Evolutionary conservation across 2,888 invertebrate genomes (phyloP).

Genomic region (Pseudococcus jackbeardsleyi): DNA sequence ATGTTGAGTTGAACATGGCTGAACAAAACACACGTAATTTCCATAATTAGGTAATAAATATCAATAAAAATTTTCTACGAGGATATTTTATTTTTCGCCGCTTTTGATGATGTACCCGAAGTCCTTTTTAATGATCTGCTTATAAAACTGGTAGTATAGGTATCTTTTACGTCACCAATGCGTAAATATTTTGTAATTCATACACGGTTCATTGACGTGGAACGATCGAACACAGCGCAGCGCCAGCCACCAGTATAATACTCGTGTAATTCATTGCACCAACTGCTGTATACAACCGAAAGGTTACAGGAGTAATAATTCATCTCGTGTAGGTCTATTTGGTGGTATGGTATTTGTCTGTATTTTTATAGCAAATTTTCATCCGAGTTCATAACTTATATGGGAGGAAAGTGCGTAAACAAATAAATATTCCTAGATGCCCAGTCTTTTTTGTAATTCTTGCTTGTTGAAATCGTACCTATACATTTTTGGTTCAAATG

Average conservation of each 20-base stretch:
- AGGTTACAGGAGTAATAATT: conserved; percentile 6
- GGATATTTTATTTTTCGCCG: not conserved
- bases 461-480: no score
- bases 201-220: conserved; percentile 15
- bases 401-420: no score
- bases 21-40: not conserved
- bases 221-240: not conserved
- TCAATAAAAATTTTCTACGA: not conserved
- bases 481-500: no score
- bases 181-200: not conserved
- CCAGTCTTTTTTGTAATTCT: no score
- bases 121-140: not conserved
- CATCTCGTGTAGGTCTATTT: not conserved
- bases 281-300: not conserved
- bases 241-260: not conserved
- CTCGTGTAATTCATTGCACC: not conserved
- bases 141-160: not conserved
- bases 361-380: no score
- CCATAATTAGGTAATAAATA: not conserved
- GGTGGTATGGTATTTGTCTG: no score
- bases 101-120: not conserved
- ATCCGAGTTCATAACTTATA: no score
- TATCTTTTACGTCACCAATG: conserved; percentile 7
- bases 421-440: no score
- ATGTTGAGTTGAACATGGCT: not conserved